Evolutionary conservation across 1,140 invertebrate species (phyloP), one percentile per base, ranked within the genome.

Genomic region (Drosophila auraria): DNA sequence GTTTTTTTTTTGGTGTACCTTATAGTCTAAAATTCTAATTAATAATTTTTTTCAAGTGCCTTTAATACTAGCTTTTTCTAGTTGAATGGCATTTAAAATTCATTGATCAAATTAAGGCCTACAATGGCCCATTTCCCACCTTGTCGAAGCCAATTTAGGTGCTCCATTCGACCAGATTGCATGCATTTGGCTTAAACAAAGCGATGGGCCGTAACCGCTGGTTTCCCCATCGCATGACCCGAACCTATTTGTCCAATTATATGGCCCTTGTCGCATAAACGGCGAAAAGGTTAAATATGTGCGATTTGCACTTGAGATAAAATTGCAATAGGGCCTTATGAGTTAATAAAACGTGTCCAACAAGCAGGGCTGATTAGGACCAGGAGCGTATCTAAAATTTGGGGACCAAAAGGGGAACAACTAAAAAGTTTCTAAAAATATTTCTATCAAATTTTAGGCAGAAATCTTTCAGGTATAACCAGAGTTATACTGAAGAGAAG

Each of bases 161-260:
- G 44, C 25, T 30, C n/a, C 14, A 54, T 36, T 30, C 12, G 30
- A 1, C 27, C 38, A 17, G 20, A 36, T 27, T 45, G 45, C 60
- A 58, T 76, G 60, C 73, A 60, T 42, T 76, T 68, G 40, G 44
- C 20, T 36, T 25, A 33, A 47, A 60, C 54, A 57, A 77, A 57
- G 51, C 50, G 75, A 57, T 68, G 72, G 38, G 17, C 30, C 36
- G 14, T 23, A 44, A 23, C 38, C 45, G 60, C 45, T 45, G 33
- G 25, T 33, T 27, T 40, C 7, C 30, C 40, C 33, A 47, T 89
- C 65, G 84, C 84, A 84, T 89, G 84, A 84, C 69, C 78, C 44
- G 27, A 27, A 63, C 64, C 86, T 64, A 89, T 89, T 89, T 90
- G 86, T 90, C 66, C 81, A 90, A 89, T 89, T 89, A 89, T 81